Conservation (phyloP, 1,140 invertebrate genomes). For the Archegozetes longisetosus region DNA sequence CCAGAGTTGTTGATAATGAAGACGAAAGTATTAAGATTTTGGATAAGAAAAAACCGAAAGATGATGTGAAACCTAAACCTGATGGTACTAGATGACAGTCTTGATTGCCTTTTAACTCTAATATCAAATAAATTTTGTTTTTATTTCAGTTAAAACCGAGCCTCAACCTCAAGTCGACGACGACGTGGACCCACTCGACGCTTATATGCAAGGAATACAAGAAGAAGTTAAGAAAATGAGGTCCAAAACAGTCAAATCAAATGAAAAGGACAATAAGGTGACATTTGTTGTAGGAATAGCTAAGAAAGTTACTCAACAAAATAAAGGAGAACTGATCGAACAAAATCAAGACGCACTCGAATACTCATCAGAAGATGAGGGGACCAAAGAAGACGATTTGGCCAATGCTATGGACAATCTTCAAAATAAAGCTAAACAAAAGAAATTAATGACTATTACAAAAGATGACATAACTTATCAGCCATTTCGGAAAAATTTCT, state of each 20-base stretch:
- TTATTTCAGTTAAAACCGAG: slow-evolving; percentile 8
- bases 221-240: slow-evolving; percentile 62
- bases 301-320: slow-evolving; percentile 55
- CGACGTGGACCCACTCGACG: slow-evolving; percentile 88
- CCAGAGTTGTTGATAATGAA: slow-evolving; percentile 12
- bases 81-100: slow-evolving; percentile 56
- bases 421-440: slow-evolving; percentile 63
- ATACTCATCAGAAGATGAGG: slow-evolving; percentile 91
- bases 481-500: slow-evolving; percentile 86
- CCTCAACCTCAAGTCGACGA: slow-evolving; percentile 31
- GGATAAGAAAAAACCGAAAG: slow-evolving; percentile 21
- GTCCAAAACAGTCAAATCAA: slow-evolving; percentile 17
- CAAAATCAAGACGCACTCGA: slow-evolving; percentile 93
- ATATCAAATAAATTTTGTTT: not conserved
- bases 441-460: slow-evolving; percentile 61
- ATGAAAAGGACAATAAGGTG: slow-evolving; percentile 25
- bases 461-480: slow-evolving; percentile 51
- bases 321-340: slow-evolving; percentile 83
- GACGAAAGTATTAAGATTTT: slow-evolving; percentile 12
- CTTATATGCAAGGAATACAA: slow-evolving; percentile 78
- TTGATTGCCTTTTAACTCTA: slow-evolving; percentile 39
- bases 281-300: slow-evolving; percentile 66
- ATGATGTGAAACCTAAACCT: too few species aligned
- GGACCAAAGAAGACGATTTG: slow-evolving; percentile 50
- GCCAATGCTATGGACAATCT: slow-evolving; percentile 76